Conservation (phyloP, 1,140 invertebrate species). For the Drosophila prosaltans region DNA sequence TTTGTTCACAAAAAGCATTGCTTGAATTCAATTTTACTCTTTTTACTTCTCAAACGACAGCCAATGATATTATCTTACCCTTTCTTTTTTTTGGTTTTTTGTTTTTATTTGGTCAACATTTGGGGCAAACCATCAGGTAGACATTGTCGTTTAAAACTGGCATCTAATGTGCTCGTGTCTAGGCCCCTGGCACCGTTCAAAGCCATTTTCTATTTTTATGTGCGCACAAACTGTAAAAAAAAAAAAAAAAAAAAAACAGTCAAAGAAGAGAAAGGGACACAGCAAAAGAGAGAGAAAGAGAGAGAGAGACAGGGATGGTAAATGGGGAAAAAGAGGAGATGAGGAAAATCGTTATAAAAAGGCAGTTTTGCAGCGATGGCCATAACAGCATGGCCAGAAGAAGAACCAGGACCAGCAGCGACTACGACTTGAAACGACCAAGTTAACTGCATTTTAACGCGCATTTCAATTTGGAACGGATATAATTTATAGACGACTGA, state of each 20-base stretch:
- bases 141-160: conserved; percentile 45
- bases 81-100: not conserved
- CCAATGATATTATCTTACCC: conserved; percentile 7
- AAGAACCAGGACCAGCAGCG: conserved; percentile 38
- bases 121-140: conserved; percentile 55
- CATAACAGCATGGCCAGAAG: conserved; percentile 73
- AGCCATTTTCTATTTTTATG: conserved; percentile 82
- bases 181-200: conserved; percentile 54
- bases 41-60: not conserved
- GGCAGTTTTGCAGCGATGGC: conserved; percentile 65
- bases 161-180: conserved; percentile 70
- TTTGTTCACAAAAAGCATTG: too few species aligned
- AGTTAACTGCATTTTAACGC: conserved; percentile 83
- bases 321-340: conserved; percentile 3
- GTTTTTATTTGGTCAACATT: conserved; percentile 50
- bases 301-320: not conserved
- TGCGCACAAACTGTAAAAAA: conserved; percentile 77
- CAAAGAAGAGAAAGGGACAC: conserved; percentile 6
- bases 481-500: conserved; percentile 83
- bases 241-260: conserved; percentile 52
- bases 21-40: not conserved
- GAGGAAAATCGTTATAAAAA: conserved; percentile 69
- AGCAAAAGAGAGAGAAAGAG: conserved; percentile 7
- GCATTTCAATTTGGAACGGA: conserved; percentile 83
- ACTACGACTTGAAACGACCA: conserved; percentile 55